Base-by-base conservation (phyloP, 2,113 vertebrate species). In the Chauna torquata region DNA sequence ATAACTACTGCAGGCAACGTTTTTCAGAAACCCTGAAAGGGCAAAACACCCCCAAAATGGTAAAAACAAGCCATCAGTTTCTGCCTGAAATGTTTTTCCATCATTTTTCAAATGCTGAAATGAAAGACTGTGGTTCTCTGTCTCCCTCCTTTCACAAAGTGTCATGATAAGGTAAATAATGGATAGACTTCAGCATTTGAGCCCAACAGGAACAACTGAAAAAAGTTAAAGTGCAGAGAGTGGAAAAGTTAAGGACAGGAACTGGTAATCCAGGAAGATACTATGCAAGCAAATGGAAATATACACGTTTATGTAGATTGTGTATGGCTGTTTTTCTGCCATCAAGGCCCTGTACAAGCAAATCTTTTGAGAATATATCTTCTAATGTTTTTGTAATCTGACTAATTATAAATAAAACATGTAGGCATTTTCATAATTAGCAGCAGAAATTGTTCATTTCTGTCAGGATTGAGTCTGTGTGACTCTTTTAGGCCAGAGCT, bases 131-230 rank as follows among this genome's bases (percentile, higher is more conserved):
- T 85, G 49, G 40, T 91, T 79, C 36, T 90, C 13, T 68, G 30
- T 47, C 40, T 47, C 55, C 42, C 34, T 58, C 42, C 16, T 42
- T 42, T 91, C 70, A 49, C 69, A 27, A 69, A 91, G 47, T 44
- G 16, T 36, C 58, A 7, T 5, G 23, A 25, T 79, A 82, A 90
- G 87, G 94, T 90, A 75, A 96, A 93, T 92, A 94, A 90, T 88
- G 81, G 83, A 94, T 50, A 59, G 22, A 42, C 32, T 50, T 58
- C 76, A 83, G 49, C 1, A 0, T 80, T 52, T 88, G 61, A 93
- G 71, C 14, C 49, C 50, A 77, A 69, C 55, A 61, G 19, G 27
- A 27, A 47, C 49, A 69, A 49, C 34, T 23, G 40, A 32, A 54
- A 36, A 36, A 88, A 70, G 20, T 80, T 91, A 57, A 88, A 74